Conservation (phyloP, 2,797 vertebrate species). For the Xiphorhynchus erythropygius region DNA sequence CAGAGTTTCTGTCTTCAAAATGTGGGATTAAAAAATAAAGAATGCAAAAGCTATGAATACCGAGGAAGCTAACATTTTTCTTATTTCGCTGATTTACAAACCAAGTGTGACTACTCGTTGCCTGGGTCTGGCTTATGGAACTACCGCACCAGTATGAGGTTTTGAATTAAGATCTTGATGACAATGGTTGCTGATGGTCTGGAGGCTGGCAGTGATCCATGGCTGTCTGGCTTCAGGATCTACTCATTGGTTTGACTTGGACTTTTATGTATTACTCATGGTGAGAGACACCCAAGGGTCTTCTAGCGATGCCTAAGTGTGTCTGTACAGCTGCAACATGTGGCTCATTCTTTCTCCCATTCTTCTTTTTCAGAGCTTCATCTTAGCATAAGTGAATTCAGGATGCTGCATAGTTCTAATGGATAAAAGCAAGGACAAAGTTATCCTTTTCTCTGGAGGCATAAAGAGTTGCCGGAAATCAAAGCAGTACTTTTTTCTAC, state of each 20-base stretch:
- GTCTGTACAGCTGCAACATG: not conserved
- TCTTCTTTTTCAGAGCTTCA: not conserved
- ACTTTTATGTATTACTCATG: not conserved
- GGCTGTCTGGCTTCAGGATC: not conserved
- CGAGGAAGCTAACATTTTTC: not conserved
- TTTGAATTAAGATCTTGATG: not conserved
- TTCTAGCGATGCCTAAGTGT: not conserved
- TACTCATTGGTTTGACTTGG: not conserved
- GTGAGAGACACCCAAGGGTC: not conserved
- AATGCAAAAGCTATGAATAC: not conserved
- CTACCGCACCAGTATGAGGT: not conserved
- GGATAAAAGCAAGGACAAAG: not conserved
- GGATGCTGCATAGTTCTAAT: not conserved
- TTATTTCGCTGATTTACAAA: not conserved
- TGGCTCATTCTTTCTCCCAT: not conserved
- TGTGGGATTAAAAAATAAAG: not conserved
- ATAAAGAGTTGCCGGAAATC: not conserved
- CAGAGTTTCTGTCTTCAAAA: conserved; percentile 20
- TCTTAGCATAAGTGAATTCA: not conserved
- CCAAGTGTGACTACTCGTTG: not conserved
- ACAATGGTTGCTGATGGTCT: not conserved
- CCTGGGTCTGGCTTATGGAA: not conserved
- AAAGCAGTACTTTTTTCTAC: not conserved
- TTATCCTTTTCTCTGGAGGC: not conserved
- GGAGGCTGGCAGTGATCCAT: not conserved